Percentiles rank a stretch among this genome's conserved stretches.
These are phyloP conservation scores for Zaprionus kolodkinae DNA, from an alignment of 1,140 invertebrate species.

Conservation along the genomic window DNA sequence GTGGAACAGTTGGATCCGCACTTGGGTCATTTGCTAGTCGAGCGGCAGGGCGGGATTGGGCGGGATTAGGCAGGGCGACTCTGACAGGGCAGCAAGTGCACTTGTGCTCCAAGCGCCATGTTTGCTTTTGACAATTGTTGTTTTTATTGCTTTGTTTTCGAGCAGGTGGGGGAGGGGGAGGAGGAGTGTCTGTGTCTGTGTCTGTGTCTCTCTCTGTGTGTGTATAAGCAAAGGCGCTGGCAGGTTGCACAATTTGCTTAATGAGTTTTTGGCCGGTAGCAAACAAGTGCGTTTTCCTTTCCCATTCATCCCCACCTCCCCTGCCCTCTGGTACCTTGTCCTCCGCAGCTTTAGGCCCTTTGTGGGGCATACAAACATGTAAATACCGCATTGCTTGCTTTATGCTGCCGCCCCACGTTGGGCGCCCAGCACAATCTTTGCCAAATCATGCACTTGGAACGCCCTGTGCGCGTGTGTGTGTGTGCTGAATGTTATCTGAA, in stretches of 20 bases:
- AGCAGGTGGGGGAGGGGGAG: not conserved
- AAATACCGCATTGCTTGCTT: constrained; percentile 4
- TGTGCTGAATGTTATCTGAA: constrained; percentile 13
- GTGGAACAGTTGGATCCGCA: not conserved
- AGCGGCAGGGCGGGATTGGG: not conserved
- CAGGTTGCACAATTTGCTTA: constrained; percentile 58
- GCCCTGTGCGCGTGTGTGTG: not conserved
- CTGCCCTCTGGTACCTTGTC: too few species aligned
- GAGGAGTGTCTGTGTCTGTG: not conserved
- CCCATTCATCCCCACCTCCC: not conserved
- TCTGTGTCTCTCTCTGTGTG: not conserved
- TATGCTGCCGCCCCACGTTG: constrained; percentile 1
- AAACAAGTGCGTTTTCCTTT: not conserved
- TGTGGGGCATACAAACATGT: constrained; percentile 3
- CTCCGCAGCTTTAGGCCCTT: not conserved
- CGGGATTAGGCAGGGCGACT: constrained; percentile 1
- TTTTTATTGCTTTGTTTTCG: constrained; percentile 26
- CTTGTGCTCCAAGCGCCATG: constrained; percentile 8
- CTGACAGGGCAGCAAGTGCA: not conserved
- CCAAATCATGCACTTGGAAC: constrained; percentile 1
- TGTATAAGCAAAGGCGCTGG: constrained; percentile 23
- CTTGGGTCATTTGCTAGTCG: constrained; percentile 12
- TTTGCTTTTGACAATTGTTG: constrained; percentile 37
- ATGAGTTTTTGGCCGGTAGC: constrained; percentile 64
- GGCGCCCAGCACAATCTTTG: constrained; percentile 1